Evolutionary conservation across 2,113 vertebrate species (phyloP).

Genomic region (Chionodraco myersi): DNA sequence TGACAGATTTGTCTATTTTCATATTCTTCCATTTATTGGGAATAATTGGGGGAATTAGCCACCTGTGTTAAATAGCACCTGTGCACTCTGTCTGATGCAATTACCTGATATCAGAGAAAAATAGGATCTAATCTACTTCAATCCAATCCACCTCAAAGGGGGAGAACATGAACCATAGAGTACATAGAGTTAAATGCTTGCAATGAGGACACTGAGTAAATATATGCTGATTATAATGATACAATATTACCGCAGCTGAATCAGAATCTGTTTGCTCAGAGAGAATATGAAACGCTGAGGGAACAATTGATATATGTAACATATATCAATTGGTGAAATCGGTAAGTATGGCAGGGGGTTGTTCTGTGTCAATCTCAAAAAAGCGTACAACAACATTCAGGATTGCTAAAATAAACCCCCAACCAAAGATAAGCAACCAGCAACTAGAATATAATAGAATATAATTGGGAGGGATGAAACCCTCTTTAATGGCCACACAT

Average conservation of each 20-base stretch:
- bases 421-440: background rate
- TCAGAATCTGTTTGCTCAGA: conserved; percentile 35
- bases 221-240: conserved; percentile 24
- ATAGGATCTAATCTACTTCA: conserved; percentile 43
- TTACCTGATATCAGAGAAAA: conserved; percentile 50
- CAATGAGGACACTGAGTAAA: conserved; percentile 52
- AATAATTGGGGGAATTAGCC: conserved; percentile 34
- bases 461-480: too few species aligned
- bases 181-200: conserved; percentile 20
- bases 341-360: background rate
- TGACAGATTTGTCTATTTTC: conserved; percentile 26
- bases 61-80: conserved; percentile 46
- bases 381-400: background rate
- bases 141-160: conserved; percentile 40
- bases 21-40: conserved; percentile 23
- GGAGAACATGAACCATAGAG: conserved; percentile 30
- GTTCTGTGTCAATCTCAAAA: background rate
- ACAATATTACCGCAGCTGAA: conserved; percentile 20
- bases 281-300: background rate
- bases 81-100: conserved; percentile 42
- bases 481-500: too few species aligned
- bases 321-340: background rate
- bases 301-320: too few species aligned
- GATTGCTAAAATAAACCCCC: background rate
- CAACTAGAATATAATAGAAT: background rate